Conservation (phyloP, 2,797 vertebrate genomes). For the Acipenser oxyrinchus region DNA sequence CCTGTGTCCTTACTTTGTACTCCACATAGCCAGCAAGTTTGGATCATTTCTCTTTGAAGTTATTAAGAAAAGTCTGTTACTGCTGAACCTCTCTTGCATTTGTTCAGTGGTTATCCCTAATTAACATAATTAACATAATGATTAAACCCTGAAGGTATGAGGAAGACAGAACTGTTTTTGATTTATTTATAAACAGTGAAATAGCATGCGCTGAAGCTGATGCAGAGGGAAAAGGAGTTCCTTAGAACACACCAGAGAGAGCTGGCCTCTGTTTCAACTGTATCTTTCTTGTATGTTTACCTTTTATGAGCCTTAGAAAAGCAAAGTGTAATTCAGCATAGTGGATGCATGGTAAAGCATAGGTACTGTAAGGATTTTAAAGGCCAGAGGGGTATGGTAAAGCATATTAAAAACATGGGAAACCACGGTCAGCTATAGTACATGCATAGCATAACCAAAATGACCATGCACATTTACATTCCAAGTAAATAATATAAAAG, state of each 20-base stretch:
- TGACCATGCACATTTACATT: no score
- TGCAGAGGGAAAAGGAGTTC: constrained; percentile 23
- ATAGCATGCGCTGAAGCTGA: constrained; percentile 31
- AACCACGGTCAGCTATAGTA: no score
- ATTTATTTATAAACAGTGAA: constrained; percentile 31
- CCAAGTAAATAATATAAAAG: no score
- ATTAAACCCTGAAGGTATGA: constrained; percentile 46
- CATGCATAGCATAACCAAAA: no score
- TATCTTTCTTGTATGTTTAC: no score
- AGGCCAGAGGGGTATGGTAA: no score
- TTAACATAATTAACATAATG: constrained; percentile 33
- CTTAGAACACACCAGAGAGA: constrained; percentile 20
- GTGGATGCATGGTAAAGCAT: no score
- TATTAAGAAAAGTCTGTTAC: constrained; percentile 52
- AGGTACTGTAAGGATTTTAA: no score
- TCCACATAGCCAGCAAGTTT: constrained; percentile 45
- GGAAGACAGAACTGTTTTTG: constrained; percentile 48
- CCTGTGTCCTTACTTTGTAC: constrained; percentile 52
- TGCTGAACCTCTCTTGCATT: constrained; percentile 55
- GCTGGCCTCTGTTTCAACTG: no score
- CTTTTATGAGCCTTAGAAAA: no score
- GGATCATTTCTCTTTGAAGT: constrained; percentile 64
- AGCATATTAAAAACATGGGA: no score
- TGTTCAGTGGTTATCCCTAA: constrained; percentile 49
- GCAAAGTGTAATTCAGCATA: no score